Evolutionary conservation across 2,113 vertebrate genomes (phyloP), one percentile per base, ranked within the genome.

Genomic region (Oryzias curvinotus): DNA sequence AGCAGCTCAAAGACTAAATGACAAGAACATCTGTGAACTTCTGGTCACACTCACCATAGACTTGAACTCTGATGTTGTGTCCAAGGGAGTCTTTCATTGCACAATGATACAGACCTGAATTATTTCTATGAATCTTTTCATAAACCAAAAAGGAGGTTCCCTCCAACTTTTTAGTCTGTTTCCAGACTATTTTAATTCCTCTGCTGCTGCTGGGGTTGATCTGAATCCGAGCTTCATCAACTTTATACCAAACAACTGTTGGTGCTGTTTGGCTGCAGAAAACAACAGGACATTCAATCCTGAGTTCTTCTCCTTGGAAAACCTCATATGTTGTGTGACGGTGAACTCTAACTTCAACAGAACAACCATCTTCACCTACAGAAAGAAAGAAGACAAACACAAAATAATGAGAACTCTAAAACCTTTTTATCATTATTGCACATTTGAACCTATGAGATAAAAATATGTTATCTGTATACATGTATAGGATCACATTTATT

Each of bases 51-150:
- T 48, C 47, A 48, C 47, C 47, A 13, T 48, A 3, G 4, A 48
- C 47, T 12, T 4, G 56, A 13, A 93, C 57, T 0, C 17, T 67
- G 57, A 93, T 86, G 4, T 0, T 0, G 21, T 90, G 87, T 36
- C 91, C 1, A 1, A 71, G 0, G 25, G 0, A 1, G 1, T 0
- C 0, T 43, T 1, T 14, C 43, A 0, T 0, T 6, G 0, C 0
- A 82, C 92, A 93, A 7, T 3, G 62, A 78, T 93, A 93, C 1
- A 1, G 0, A 19, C 91, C 90, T 2, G 69, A 25, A 50, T 93
- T 74, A 0, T 0, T 52, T 36, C 0, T 30, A n/a, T 45, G 30
- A 7, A 87, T 15, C 0, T 49, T 69, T 1, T 41, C 2, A 17
- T 91, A 86, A 1, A 30, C 4, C 58, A 92, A 59, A 56, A 28